Conservation (phyloP, 2,113 vertebrate genomes). For the Puma concolor region DNA sequence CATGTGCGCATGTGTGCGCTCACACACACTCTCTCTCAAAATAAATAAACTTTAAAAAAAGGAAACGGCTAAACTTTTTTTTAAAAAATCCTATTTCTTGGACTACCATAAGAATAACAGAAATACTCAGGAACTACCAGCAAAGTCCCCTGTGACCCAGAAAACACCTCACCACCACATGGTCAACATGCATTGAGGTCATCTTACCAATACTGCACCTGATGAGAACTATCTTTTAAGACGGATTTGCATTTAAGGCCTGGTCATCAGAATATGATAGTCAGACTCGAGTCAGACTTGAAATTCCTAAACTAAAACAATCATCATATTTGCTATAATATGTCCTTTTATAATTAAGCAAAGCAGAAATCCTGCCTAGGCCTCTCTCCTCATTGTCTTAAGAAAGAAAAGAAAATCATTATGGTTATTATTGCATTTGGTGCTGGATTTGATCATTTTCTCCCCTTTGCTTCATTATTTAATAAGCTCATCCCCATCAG, state of each 20-base stretch:
- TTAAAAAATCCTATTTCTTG: not conserved
- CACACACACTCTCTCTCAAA: too few relatives aligned
- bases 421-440: not conserved
- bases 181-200: not conserved
- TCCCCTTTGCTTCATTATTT: not conserved
- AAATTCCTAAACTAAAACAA: constrained; percentile 61
- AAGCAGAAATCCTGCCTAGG: constrained; percentile 45
- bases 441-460: not conserved
- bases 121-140: not conserved
- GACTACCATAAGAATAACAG: not conserved
- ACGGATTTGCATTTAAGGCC: constrained; percentile 9
- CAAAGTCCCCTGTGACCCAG: not conserved
- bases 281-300: constrained; percentile 43
- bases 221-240: not conserved
- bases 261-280: not conserved
- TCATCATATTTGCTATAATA: constrained; percentile 60
- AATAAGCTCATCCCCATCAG: not conserved
- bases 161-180: not conserved
- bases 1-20: too few relatives aligned
- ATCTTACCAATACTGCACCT: not conserved
- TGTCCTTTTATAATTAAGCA: constrained; percentile 57
- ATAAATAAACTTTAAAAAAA: too few relatives aligned
- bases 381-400: constrained; percentile 37
- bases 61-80: not conserved
- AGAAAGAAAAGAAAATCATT: not conserved